A percentile compares a stretch with the other conserved stretches of the same genome.
phyloP scores from a whole-genome alignment of 2,797 vertebrate genomes.

The Enteromius radiatus region DNA sequence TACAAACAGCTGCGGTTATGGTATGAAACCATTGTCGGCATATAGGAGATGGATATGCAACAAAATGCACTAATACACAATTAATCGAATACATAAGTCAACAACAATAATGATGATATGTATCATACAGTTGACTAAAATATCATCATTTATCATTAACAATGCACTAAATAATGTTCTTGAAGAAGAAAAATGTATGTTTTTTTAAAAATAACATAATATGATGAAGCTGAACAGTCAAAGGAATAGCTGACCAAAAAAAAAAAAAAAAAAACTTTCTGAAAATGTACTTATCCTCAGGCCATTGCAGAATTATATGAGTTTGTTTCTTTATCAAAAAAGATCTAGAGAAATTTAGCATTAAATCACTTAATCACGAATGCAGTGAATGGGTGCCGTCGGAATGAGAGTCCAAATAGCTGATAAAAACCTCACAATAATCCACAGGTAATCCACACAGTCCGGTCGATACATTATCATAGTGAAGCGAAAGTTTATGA shows the following conservation, averaged over 20 bases:
- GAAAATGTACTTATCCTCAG: background rate
- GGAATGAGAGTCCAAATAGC: background rate
- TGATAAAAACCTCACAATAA: background rate
- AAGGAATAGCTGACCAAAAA: background rate
- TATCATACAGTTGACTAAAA: background rate
- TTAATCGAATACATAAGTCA: background rate
- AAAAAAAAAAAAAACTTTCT: background rate
- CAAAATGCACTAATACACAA: background rate
- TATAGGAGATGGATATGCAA: background rate
- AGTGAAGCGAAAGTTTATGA: no score
- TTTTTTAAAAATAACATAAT: background rate
- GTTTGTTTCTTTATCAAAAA: background rate
- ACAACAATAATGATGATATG: background rate
- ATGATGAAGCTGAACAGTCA: background rate
- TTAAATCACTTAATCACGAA: background rate
- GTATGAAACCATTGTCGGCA: background rate
- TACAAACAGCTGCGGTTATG: conserved; percentile 10
- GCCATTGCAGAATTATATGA: background rate
- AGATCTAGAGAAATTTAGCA: background rate
- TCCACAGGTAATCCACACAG: background rate
- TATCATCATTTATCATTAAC: background rate
- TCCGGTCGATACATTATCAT: no score
- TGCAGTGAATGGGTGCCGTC: background rate
- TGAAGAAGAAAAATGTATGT: background rate
- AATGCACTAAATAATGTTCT: background rate